Evolutionary conservation across 1,140 invertebrate species (phyloP), one percentile per base, ranked within the genome.

Genomic region (Monochamus saltuarius): DNA sequence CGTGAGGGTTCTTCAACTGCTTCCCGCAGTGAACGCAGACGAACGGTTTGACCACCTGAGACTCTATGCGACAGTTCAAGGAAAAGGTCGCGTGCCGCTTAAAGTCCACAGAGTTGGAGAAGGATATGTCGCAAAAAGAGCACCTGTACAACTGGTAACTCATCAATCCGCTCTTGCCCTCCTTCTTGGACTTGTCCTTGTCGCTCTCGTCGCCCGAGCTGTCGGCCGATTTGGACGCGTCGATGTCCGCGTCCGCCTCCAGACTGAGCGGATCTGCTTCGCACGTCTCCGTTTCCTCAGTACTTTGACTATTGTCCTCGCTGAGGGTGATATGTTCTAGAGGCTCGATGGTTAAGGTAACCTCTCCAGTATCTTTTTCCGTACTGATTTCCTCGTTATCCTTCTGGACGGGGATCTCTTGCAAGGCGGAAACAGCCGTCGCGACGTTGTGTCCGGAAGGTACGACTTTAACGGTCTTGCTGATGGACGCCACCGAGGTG

Each of bases 21-120:
- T 81, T 65, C 78, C 73, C 71, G 56, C 83, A 84, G 63, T 85
- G 83, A 2, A 72, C 73, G 67, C 85, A 88, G 9, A 62, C 54
- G 34, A 56, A 76, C 6, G 43, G 13, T 54, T 67, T 72, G 0
- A 38, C 6, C 0, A 52, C 14, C 7, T 51, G 37, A 22, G 65
- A 53, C 1, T 37, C 17, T 54, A 62, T 39, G 36, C 45, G 47
- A 77, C 58, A 62, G 66, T 4, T 63, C 55, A 7, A 39, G 16
- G 60, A 85, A 9, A 77, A 73, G 16, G 74, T 75, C 17, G 83
- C 52, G 42, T 87, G 85, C 2, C 67, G 68, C 60, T 78, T 80
- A 13, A 85, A 74, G 1, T 62, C 40, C 0, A 39, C 54, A 0
- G 72, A 51, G 16, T 68, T 78, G 1, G 64, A 50, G 50, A 66